Conservation (phyloP, 1,140 invertebrate genomes). For the Harpegnathos saltator region DNA sequence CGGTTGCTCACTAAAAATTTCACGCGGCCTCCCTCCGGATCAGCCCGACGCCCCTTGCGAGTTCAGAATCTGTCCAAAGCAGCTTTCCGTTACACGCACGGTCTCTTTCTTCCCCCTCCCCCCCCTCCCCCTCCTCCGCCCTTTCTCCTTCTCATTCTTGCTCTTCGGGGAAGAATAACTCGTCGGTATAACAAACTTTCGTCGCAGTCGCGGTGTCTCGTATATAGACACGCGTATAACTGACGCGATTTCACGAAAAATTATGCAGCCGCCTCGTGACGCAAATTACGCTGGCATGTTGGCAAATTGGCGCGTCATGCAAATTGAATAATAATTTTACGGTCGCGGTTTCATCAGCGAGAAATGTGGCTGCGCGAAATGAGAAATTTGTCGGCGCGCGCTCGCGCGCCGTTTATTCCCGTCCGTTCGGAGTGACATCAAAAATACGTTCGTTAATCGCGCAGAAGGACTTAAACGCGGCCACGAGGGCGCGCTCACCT, state of each 20-base stretch:
- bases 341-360: not conserved
- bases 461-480: conserved; percentile 15
- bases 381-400: too few relatives aligned
- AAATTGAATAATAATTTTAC: not conserved
- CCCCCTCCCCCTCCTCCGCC: too few relatives aligned
- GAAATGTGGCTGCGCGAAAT: conserved; percentile 5
- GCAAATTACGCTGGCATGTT: too few relatives aligned
- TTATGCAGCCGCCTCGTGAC: too few relatives aligned
- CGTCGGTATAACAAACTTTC: too few relatives aligned
- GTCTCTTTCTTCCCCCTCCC: too few relatives aligned
- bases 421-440: not conserved
- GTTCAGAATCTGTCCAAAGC: conserved; percentile 31
- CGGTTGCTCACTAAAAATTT: conserved; percentile 24
- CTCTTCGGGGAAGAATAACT: not conserved
- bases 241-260: too few relatives aligned
- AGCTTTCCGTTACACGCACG: too few relatives aligned
- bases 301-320: too few relatives aligned
- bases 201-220: too few relatives aligned
- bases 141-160: too few relatives aligned
- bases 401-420: conserved; percentile 22
- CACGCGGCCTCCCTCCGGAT: not conserved
- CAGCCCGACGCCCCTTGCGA: not conserved
- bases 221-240: too few relatives aligned
- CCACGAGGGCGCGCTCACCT: conserved; percentile 29
- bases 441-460: conserved; percentile 38